A percentile compares a stretch with the other conserved stretches of the same genome.
Conservation (phyloP, 2,888 invertebrate species). For the Calephelis perditalis region DNA sequence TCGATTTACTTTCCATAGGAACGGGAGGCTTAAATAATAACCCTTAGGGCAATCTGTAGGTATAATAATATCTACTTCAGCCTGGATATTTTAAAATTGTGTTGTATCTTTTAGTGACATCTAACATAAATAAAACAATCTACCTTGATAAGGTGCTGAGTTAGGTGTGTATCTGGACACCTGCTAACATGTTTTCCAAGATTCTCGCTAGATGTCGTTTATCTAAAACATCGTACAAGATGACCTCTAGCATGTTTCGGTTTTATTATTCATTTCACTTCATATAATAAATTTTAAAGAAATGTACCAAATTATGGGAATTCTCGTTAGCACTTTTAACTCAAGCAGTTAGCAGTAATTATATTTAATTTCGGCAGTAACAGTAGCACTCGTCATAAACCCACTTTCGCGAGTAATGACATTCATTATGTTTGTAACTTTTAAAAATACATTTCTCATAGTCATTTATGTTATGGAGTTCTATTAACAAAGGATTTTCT, state of each 20-base stretch:
- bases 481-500: too few species aligned
- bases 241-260: too few species aligned
- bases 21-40: too few species aligned
- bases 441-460: too few species aligned
- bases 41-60: too few species aligned
- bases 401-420: neutral
- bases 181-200: neutral
- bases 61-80: too few species aligned
- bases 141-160: neutral
- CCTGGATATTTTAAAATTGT: too few species aligned
- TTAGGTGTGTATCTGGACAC: too few species aligned
- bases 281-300: too few species aligned
- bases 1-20: too few species aligned
- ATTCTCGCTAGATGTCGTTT: constrained; percentile 15
- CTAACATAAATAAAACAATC: constrained; percentile 10
- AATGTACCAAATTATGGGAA: neutral
- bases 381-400: neutral
- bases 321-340: neutral
- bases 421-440: too few species aligned
- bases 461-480: too few species aligned
- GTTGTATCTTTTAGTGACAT: constrained; percentile 1
- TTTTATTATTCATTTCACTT: neutral
- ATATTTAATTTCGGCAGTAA: neutral
- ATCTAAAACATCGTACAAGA: neutral
- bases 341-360: neutral